Percentiles rank a stretch among this genome's conserved stretches.
phyloP scores from a whole-genome alignment of 2,797 vertebrate genomes.

The Triplophysa bombifrons region DNA sequence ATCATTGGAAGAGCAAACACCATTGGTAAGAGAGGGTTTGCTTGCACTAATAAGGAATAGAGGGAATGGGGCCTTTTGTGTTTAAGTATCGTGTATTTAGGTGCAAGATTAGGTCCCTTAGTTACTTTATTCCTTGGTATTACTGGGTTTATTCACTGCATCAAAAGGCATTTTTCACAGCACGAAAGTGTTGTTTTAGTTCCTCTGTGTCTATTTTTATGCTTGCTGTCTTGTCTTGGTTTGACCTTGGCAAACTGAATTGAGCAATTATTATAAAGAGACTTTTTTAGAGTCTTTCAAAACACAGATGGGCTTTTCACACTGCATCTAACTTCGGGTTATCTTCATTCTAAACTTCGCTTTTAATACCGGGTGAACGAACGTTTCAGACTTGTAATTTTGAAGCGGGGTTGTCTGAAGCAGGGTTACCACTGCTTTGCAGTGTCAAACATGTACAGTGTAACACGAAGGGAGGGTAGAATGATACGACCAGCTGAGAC shows the following conservation, averaged over 20 bases:
- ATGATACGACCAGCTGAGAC: no score
- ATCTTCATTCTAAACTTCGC: no score
- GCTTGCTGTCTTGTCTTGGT: constrained; percentile 9
- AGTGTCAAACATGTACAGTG: no score
- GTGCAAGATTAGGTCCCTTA: neutral
- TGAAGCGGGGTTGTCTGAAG: no score
- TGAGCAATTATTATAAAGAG: constrained; percentile 9
- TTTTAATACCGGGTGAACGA: no score
- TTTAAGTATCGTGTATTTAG: neutral
- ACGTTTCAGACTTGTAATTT: no score
- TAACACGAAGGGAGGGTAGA: no score
- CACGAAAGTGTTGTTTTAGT: neutral
- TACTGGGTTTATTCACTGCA: neutral
- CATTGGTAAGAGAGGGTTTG: constrained; percentile 3
- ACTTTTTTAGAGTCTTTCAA: neutral
- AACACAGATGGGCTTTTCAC: neutral
- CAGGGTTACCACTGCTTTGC: no score
- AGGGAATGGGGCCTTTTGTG: constrained; percentile 5
- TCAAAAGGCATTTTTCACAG: neutral
- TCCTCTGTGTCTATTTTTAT: neutral
- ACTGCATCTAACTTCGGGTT: no score
- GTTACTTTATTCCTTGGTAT: constrained; percentile 8
- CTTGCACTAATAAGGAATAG: constrained; percentile 32
- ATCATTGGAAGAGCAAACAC: constrained; percentile 25
- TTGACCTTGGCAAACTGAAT: constrained; percentile 44